A percentile compares a stretch with the other conserved stretches of the same genome.
These are phyloP conservation scores for Mallotus villosus DNA, from an alignment of 2,797 vertebrate genomes.

Conservation along the genomic window DNA sequence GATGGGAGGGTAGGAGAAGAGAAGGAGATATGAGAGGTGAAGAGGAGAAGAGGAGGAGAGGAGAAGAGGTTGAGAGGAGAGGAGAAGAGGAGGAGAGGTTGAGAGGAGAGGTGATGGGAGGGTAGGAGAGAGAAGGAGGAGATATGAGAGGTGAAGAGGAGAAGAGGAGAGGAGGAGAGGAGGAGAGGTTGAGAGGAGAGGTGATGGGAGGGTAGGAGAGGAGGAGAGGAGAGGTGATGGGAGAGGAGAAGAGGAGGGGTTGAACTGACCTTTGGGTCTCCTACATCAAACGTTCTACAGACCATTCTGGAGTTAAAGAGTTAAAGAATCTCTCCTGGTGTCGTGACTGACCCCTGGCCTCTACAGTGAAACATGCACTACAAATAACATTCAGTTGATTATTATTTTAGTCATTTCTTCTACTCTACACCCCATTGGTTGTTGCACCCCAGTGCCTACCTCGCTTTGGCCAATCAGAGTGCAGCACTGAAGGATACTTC, in stretches of 20 bases:
- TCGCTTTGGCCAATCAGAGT: not conserved
- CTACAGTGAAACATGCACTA: too few species aligned
- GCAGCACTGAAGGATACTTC: slow-evolving; percentile 86
- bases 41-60: not conserved
- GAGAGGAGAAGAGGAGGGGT: not conserved
- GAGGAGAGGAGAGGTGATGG: not conserved
- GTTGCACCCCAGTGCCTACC: too few species aligned
- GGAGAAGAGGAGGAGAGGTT: too few species aligned
- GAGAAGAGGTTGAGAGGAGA: too few species aligned
- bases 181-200: too few species aligned
- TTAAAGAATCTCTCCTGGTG: slow-evolving; percentile 72
- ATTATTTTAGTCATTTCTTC: too few species aligned
- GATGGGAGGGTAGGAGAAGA: not conserved
- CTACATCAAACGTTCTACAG: slow-evolving; percentile 88
- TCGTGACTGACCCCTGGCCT: not conserved
- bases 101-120: not conserved
- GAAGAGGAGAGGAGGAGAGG: too few species aligned
- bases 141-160: not conserved
- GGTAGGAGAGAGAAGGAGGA: not conserved
- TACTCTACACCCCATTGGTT: too few species aligned
- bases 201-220: not conserved
- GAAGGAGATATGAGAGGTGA: not conserved
- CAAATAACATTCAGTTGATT: too few species aligned
- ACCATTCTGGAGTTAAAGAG: slow-evolving; percentile 74
- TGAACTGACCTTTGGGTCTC: slow-evolving; percentile 85